Base-by-base conservation (phyloP, 2,888 invertebrate species). In the Andrena praecox region DNA sequence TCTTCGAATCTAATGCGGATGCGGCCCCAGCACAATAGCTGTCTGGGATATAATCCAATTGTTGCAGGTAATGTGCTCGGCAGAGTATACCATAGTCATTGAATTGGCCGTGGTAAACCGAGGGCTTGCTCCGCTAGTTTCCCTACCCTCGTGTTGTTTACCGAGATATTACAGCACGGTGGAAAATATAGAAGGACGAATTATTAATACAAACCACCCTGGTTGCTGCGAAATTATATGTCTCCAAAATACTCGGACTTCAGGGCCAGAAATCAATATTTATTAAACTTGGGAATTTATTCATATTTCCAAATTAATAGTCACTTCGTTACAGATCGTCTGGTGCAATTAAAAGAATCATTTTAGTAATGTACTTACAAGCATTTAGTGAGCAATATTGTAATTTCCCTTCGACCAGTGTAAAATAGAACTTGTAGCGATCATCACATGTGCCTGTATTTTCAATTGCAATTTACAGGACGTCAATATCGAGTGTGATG, bases 51-150 rank as follows among this genome's bases (percentile, higher is more conserved):
- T 80, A 80, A 80, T 78, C 67, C 80, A 80, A 80, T 80, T 80
- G 80, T 80, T 80, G 35, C 66, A 72, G 67, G 62, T 78, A 80
- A 80, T 78, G 78, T 68, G 72, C 67, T 78, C 35, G 72, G 62
- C 27, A 63, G 48, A 78, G 72, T 78, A 78, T 63, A 78, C 80
- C 72, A 63, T 72, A 72, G 80, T 80, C 80, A 68, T 72, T 80
- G 78, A 78, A 78, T 80, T 68, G 80, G 80, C 63, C 78, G 68
- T 78, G 80, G 80, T 80, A 80, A 80, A 80, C 80, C 80, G 62
- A 80, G 72, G 68, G 78, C 67, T 78, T 72, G 72, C 67, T 50
- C 56, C 56, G 80, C 72, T 78, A 67, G 78, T 80, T 68, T 63
- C 56, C 67, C 78, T 56, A 31, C 63, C 54, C 66, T 35, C 48